phyloP scores from a whole-genome alignment of 1,140 invertebrate species.

The Diachasmimorpha longicaudata region DNA sequence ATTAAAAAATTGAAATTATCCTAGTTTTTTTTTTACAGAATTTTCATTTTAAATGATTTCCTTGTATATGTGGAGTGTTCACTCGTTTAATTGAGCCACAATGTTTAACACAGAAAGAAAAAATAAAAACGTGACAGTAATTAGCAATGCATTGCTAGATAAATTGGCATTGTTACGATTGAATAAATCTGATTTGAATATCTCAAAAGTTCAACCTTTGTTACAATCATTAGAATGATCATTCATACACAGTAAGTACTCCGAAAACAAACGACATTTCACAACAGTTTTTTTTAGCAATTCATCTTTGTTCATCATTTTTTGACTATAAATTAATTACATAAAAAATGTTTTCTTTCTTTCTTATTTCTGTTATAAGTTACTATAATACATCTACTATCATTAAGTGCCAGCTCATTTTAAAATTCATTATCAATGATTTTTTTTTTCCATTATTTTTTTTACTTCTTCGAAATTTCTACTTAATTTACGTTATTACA shows the following conservation, averaged over 20 bases:
- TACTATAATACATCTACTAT: constrained; percentile 60
- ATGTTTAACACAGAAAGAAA: not conserved
- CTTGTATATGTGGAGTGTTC: not conserved
- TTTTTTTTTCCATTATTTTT: not conserved
- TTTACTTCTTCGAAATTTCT: constrained; percentile 12
- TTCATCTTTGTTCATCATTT: constrained; percentile 17
- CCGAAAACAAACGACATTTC: constrained; percentile 1
- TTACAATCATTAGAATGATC: not conserved
- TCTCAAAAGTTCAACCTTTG: not conserved
- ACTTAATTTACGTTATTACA: constrained; percentile 1
- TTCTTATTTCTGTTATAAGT: constrained; percentile 43
- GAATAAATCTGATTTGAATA: not conserved
- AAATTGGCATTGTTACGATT: not conserved
- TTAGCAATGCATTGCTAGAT: not conserved
- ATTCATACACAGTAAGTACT: not conserved
- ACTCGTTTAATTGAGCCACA: not conserved
- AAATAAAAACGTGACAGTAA: not conserved
- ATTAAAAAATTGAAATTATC: constrained; percentile 6
- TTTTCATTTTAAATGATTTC: not conserved
- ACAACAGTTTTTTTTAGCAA: not conserved
- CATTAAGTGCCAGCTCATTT: constrained; percentile 48
- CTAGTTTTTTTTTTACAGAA: not conserved
- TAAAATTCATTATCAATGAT: constrained; percentile 31
- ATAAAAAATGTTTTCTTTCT: constrained; percentile 45
- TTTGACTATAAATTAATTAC: constrained; percentile 61